Percentiles rank a stretch among this genome's conserved stretches.
phyloP scores from a whole-genome alignment of 2,113 vertebrate species.

The Amazona guildingii region DNA sequence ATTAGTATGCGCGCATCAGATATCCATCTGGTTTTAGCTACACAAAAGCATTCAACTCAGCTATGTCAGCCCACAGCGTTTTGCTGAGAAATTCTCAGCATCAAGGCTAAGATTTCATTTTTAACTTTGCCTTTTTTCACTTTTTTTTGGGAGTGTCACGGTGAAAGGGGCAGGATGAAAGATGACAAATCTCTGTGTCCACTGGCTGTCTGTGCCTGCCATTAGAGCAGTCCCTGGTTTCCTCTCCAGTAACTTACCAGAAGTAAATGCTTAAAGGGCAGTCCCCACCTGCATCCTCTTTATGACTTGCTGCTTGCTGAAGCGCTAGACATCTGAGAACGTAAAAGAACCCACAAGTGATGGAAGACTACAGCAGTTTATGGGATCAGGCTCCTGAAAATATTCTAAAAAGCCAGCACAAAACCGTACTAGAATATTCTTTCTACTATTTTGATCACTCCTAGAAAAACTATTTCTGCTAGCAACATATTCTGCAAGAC shows the following conservation, averaged over 20 bases:
- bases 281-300: not conserved
- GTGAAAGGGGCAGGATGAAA: not conserved
- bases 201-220: not conserved
- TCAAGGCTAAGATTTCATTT: not conserved
- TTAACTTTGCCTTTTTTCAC: too few relatives aligned
- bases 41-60: not conserved
- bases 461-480: not conserved
- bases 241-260: not conserved
- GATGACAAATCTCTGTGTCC: not conserved
- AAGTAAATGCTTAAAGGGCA: not conserved
- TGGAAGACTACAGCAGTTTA: not conserved
- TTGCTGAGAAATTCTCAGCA: not conserved
- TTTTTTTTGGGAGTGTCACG: too few relatives aligned
- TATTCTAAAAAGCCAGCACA: not conserved
- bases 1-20: not conserved
- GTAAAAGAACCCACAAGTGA: not conserved
- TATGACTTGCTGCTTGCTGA: not conserved
- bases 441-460: not conserved
- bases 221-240: not conserved
- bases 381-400: not conserved
- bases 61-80: not conserved
- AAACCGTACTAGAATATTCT: not conserved
- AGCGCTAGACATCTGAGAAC: not conserved
- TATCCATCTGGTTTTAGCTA: conserved; percentile 1
- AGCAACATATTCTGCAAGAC: not conserved